Base-by-base conservation (phyloP, 2,797 vertebrate genomes). In the Bryconaethiops microstoma region DNA sequence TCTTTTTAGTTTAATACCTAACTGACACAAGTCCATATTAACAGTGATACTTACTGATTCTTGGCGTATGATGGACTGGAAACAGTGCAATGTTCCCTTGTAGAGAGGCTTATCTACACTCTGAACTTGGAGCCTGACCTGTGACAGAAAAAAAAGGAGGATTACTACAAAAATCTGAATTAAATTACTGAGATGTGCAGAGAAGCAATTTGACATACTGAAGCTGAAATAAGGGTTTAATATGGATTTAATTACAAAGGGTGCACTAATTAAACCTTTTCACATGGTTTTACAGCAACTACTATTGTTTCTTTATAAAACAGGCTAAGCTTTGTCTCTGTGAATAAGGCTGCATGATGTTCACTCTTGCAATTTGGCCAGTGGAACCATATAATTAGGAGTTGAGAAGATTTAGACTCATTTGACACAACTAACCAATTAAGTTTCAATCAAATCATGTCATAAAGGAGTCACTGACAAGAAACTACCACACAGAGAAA, bases 101-200 rank as follows among this genome's bases (percentile, higher is more conserved):
- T 99, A 99, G 72, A 97, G 94, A 45, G 96, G 97, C 88, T 95
- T 98, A 77, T 96, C 94, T n/a, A 90, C 80, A 86, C 86, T 96
- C 92, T 99, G 98, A 71, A 99, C 96, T 93, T 99, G 98, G 4
- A 99, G 96, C 67, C 98, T 94, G 29, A 99, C 98, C 98, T 99
- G 91, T 69, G 89, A 90, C 71, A 89, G 4, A 78, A 79, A 57
- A 79, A 57, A 63, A 42, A 50, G 54, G 2, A 57, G 1, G 54
- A 8, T 57, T 19, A 6, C 19, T 6, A 55, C 59, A 60, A 23
- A 7, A 60, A 25, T 39, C 16, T 64, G 6, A 25, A 29, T 25
- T 0, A 23, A 60, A 23, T 29, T 12, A 62, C 2, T 21, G 21
- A 62, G 29, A 13, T 13, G 3, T 7, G 5, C 57, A 59, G n/a